A percentile compares a stretch with the other conserved stretches of the same genome.
Conservation (phyloP, 1,140 invertebrate genomes). For the Drosophila funebris region DNA sequence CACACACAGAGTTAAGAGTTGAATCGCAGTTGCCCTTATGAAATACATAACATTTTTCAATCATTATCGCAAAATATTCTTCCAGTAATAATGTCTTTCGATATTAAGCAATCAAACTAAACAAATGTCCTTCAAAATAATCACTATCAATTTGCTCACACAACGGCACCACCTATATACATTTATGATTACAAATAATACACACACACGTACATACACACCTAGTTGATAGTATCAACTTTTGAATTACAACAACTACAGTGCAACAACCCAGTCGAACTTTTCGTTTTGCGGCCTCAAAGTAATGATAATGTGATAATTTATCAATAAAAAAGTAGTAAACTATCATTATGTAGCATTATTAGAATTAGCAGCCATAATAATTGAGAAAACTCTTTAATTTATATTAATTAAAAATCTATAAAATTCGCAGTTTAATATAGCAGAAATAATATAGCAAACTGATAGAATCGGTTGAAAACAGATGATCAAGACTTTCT, state of each 20-base stretch:
- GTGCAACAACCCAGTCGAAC: constrained; percentile 23
- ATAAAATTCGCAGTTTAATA: background rate
- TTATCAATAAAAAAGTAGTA: constrained; percentile 4
- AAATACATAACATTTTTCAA: constrained; percentile 8
- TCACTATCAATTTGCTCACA: constrained; percentile 67
- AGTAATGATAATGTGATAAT: constrained; percentile 3
- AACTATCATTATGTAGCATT: too few relatives aligned
- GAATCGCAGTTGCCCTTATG: background rate
- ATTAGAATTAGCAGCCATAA: too few relatives aligned
- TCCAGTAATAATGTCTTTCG: constrained; percentile 14
- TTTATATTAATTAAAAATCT: background rate
- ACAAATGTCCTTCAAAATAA: constrained; percentile 77
- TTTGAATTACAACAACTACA: constrained; percentile 14
- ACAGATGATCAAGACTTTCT: too few relatives aligned
- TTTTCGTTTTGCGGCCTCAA: background rate
- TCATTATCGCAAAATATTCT: constrained; percentile 35
- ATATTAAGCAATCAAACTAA: constrained; percentile 64
- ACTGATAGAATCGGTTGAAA: too few relatives aligned
- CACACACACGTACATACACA: constrained; percentile 28
- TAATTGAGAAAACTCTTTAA: background rate
- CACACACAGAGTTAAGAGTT: background rate
- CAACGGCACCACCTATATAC: constrained; percentile 12
- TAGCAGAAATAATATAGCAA: too few relatives aligned
- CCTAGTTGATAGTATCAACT: constrained; percentile 22
- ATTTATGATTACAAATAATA: constrained; percentile 1